These are phyloP conservation scores for Cynodonichthys magdalenae DNA, from an alignment of 2,797 vertebrate genomes.

Conservation along the genomic window DNA sequence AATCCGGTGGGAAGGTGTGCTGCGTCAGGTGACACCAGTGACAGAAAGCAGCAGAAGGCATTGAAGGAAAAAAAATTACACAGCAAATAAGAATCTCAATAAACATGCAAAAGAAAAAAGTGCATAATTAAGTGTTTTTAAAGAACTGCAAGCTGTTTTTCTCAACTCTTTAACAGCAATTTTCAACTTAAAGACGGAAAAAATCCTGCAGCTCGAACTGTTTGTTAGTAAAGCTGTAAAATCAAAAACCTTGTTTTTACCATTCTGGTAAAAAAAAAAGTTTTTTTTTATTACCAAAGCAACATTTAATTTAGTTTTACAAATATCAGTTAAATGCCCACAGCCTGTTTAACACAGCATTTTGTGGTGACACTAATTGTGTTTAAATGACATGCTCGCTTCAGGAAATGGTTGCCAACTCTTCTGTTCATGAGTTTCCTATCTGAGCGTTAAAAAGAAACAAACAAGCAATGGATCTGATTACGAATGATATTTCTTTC, in stretches of 20 bases:
- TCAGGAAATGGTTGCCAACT: not conserved
- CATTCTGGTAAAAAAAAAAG: too few relatives aligned
- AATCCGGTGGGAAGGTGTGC: slow-evolving; percentile 28
- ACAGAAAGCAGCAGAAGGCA: slow-evolving; percentile 5
- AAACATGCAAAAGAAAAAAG: not conserved
- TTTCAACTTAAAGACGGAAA: slow-evolving; percentile 27
- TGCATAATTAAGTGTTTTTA: not conserved
- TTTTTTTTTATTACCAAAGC: not conserved
- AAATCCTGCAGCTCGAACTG: slow-evolving; percentile 3
- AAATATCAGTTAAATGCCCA: not conserved
- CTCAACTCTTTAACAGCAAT: not conserved
- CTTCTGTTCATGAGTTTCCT: not conserved
- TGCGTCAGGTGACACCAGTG: slow-evolving; percentile 14
- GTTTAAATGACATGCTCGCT: not conserved
- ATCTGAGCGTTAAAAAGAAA: not conserved
- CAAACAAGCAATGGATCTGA: not conserved
- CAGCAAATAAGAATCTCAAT: not conserved
- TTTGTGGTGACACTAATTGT: not conserved
- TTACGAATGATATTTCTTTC: not conserved
- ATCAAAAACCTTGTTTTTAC: not conserved
- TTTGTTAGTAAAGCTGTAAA: not conserved
- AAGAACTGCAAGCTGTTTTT: not conserved
- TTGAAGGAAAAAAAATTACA: slow-evolving; percentile 9
- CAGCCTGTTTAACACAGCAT: not conserved
- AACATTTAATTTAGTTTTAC: not conserved